phyloP scores from a whole-genome alignment of 2,113 vertebrate species.

The Dipodomys spectabilis region DNA sequence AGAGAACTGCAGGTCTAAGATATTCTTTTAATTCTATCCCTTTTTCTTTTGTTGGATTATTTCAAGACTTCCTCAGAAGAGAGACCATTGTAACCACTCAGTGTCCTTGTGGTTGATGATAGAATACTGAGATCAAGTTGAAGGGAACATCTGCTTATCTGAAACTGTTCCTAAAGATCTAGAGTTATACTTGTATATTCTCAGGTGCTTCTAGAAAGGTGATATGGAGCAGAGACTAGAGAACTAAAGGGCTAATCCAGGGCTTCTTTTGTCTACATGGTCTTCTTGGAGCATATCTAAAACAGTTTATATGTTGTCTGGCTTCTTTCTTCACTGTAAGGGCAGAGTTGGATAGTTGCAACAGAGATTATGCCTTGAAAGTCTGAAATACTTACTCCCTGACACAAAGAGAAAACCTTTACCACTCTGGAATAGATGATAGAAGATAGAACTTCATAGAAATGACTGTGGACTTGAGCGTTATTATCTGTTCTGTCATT shows the following conservation, averaged over 20 bases:
- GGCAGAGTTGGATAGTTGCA: background rate
- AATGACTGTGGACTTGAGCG: background rate
- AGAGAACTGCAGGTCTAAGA: background rate
- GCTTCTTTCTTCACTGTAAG: background rate
- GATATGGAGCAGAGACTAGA: background rate
- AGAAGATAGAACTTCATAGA: slow-evolving; percentile 5
- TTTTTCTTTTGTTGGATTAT: background rate
- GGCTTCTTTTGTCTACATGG: background rate
- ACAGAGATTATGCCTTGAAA: background rate
- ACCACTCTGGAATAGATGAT: background rate
- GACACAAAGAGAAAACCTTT: background rate
- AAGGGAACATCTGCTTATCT: background rate
- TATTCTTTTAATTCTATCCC: background rate
- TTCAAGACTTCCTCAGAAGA: background rate
- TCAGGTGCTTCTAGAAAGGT: background rate
- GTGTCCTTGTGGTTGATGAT: background rate
- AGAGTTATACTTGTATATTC: background rate
- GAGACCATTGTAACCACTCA: background rate
- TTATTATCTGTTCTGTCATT: background rate
- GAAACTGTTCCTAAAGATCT: background rate
- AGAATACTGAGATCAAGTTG: background rate
- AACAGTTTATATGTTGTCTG: background rate
- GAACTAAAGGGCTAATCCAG: background rate
- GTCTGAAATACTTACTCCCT: slow-evolving; percentile 12
- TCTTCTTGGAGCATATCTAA: background rate